Percentiles rank a stretch among this genome's conserved stretches.
Evolutionary conservation across 92 coral and sea anemone genomes (phyloP).

Genomic region (Scolanthus callimorphus): DNA sequence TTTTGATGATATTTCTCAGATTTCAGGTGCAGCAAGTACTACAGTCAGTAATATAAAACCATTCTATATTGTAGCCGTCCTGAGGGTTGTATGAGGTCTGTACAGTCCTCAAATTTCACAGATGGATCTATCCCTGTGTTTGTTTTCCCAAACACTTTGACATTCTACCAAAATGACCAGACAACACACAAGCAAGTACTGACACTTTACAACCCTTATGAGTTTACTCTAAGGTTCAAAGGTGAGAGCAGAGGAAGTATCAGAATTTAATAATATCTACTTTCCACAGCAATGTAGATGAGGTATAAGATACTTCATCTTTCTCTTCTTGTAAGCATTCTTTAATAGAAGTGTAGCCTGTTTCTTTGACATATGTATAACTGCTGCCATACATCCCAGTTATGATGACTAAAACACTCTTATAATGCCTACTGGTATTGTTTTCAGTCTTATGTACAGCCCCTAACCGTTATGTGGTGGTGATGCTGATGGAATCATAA

Average conservation of each 20-base stretch:
- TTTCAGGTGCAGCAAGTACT: too few relatives aligned
- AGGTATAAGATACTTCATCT: too few relatives aligned
- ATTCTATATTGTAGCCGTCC: neutral
- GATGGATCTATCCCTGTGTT: slow-evolving; percentile 99
- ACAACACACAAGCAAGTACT: slow-evolving; percentile 88
- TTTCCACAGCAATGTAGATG: neutral
- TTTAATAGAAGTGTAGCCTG: too few relatives aligned
- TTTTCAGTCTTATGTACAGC: slow-evolving; percentile 85
- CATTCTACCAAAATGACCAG: slow-evolving; percentile 94
- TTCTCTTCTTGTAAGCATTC: too few relatives aligned
- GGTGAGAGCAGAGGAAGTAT: slow-evolving; percentile 48
- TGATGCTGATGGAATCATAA: slow-evolving; percentile 93
- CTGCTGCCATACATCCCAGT: too few relatives aligned
- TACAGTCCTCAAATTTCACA: slow-evolving; percentile 89
- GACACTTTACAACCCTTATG: slow-evolving; percentile 97
- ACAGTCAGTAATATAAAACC: too few relatives aligned
- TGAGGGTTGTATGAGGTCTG: slow-evolving; percentile 91
- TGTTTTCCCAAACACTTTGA: slow-evolving; percentile 90
- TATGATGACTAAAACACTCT: too few relatives aligned
- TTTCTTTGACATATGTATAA: too few relatives aligned
- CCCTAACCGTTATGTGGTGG: slow-evolving; percentile 87
- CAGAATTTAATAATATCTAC: neutral
- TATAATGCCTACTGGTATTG: too few relatives aligned
- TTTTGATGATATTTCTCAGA: too few relatives aligned
- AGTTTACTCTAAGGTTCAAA: slow-evolving; percentile 89